Percentiles rank a stretch among this genome's conserved stretches.
Conservation (phyloP, 2,797 vertebrate genomes). For the Lacerta viridis region DNA sequence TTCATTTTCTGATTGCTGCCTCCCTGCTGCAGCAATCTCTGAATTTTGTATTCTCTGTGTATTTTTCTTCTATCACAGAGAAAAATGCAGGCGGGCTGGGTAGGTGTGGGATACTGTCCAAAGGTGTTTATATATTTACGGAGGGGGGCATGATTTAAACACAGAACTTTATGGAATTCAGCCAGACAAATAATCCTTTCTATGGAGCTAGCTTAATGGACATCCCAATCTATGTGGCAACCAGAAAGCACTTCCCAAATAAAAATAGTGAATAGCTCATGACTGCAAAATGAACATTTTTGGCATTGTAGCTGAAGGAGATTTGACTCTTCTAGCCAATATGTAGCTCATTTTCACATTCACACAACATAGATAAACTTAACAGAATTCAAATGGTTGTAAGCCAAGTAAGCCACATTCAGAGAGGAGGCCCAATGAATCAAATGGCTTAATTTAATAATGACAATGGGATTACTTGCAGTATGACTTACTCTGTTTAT, state of each 20-base stretch:
- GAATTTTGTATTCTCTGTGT: neutral
- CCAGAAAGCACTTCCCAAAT: neutral
- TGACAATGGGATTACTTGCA: too few relatives aligned
- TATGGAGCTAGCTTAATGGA: neutral
- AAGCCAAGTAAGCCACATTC: too few relatives aligned
- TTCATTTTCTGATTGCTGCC: slow-evolving; percentile 14
- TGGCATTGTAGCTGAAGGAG: neutral
- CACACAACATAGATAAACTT: neutral
- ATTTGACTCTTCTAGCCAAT: neutral
- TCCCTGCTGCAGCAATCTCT: slow-evolving; percentile 1
- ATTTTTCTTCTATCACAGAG: neutral
- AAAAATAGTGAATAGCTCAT: neutral
- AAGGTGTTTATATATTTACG: neutral
- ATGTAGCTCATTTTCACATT: slow-evolving; percentile 4
- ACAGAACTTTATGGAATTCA: neutral
- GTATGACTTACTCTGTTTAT: too few relatives aligned
- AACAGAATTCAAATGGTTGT: neutral
- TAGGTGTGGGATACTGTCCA: neutral
- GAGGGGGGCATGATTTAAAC: neutral
- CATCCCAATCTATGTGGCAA: neutral
- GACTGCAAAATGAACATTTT: neutral
- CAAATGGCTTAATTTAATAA: too few relatives aligned
- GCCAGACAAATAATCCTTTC: slow-evolving; percentile 5
- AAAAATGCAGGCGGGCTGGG: neutral
- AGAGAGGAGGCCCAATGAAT: too few relatives aligned